Conservation (phyloP, 2,888 invertebrate genomes). For the Ommatoiulus sabulosus region DNA sequence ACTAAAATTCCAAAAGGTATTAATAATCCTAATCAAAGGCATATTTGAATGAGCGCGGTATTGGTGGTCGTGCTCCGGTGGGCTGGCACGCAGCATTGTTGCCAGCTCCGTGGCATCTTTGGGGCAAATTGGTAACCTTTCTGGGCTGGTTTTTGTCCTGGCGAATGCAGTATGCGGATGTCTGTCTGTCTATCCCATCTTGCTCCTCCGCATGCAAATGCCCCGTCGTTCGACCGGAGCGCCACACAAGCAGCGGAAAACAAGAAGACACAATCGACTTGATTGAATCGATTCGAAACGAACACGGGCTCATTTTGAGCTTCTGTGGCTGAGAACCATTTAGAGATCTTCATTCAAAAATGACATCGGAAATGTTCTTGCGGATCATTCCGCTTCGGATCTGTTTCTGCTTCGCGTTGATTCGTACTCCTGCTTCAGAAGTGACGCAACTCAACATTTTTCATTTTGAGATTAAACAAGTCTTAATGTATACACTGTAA, state of each 20-base stretch:
- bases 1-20: slow-evolving; percentile 5
- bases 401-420: too few species aligned
- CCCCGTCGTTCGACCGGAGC: not conserved
- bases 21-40: slow-evolving; percentile 21
- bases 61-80: slow-evolving; percentile 30
- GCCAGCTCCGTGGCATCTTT: not conserved
- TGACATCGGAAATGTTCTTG: too few species aligned
- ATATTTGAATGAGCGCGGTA: not conserved
- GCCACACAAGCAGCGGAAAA: not conserved
- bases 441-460: too few species aligned
- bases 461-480: too few species aligned
- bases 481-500: too few species aligned
- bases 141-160: not conserved
- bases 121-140: slow-evolving; percentile 1
- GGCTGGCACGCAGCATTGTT: slow-evolving; percentile 6
- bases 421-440: too few species aligned
- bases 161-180: not conserved
- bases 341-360: too few species aligned
- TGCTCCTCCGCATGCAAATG: not conserved
- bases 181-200: not conserved
- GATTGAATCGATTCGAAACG: not conserved
- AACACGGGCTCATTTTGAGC: not conserved
- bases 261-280: not conserved
- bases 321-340: too few species aligned
- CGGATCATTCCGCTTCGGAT: too few species aligned